Evolutionary conservation across 2,113 vertebrate species (phyloP).

Genomic region (Gorsachius goisagi): DNA sequence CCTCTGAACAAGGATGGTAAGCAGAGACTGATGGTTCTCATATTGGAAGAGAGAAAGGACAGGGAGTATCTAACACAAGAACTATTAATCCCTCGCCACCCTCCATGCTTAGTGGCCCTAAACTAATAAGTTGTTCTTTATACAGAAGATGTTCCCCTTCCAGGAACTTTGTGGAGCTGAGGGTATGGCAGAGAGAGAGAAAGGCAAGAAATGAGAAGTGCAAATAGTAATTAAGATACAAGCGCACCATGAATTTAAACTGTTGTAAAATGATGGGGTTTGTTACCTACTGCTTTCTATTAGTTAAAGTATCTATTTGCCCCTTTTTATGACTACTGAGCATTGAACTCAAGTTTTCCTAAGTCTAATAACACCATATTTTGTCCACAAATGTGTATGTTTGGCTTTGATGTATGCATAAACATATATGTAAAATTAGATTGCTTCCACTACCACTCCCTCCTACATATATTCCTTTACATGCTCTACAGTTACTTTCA

Average conservation of each 20-base stretch:
- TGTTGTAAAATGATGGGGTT: not conserved
- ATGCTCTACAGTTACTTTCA: not conserved
- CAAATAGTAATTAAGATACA: not conserved
- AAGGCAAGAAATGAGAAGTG: not conserved
- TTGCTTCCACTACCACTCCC: not conserved
- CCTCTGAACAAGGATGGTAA: not conserved
- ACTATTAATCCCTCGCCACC: not conserved
- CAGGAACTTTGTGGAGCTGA: not conserved
- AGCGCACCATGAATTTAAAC: not conserved
- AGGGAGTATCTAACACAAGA: not conserved
- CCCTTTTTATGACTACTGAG: not conserved
- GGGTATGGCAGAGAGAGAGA: not conserved
- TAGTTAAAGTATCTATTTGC: not conserved
- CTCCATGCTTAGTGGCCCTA: not conserved
- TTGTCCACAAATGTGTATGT: not conserved
- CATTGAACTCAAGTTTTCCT: not conserved
- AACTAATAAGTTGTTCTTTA: not conserved
- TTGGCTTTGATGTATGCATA: not conserved
- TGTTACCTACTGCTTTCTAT: not conserved
- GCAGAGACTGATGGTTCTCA: not conserved
- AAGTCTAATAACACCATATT: not conserved
- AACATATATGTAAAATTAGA: not conserved
- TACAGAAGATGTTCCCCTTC: not conserved
- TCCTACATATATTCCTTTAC: not conserved
- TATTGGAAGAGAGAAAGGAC: not conserved